Conservation (phyloP, 2,888 invertebrate genomes). For the Lasioglossum villosulum region DNA sequence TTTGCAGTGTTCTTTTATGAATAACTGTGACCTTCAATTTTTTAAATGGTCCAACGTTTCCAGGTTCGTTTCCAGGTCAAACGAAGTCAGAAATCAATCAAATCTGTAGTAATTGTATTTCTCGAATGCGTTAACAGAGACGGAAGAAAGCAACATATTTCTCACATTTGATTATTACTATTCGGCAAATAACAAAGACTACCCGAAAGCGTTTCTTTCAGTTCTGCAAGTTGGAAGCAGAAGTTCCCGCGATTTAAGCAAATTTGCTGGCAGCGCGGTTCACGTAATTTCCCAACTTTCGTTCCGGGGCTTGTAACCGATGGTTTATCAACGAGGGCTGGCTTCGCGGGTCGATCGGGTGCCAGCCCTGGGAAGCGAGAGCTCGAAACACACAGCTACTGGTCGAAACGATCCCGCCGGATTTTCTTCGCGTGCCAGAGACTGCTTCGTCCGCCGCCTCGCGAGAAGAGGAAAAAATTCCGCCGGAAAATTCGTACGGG, state of each 20-base stretch:
- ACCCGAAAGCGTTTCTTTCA: neutral
- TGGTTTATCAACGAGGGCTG: neutral
- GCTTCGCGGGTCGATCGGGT: neutral
- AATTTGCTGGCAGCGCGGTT: neutral
- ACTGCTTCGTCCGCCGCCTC: neutral
- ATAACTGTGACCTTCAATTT: too few relatives aligned
- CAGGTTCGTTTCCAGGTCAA: too few relatives aligned
- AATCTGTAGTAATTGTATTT: too few relatives aligned
- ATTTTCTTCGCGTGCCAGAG: neutral
- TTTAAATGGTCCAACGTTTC: too few relatives aligned
- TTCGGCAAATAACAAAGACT: neutral
- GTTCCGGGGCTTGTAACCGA: neutral
- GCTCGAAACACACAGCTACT: conserved; percentile 8
- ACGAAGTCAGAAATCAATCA: too few relatives aligned
- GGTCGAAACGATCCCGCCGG: neutral
- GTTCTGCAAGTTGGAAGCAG: neutral
- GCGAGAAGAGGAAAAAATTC: neutral
- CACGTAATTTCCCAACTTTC: conserved; percentile 10
- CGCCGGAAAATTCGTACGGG: neutral
- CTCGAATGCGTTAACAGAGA: too few relatives aligned
- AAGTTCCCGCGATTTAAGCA: neutral
- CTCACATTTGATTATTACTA: neutral
- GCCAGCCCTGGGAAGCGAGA: neutral
- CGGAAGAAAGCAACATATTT: neutral
- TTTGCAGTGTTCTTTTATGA: too few relatives aligned